A percentile compares a stretch with the other conserved stretches of the same genome.
Conservation (phyloP, 2,888 invertebrate genomes). For the Callinectes sapidus region DNA sequence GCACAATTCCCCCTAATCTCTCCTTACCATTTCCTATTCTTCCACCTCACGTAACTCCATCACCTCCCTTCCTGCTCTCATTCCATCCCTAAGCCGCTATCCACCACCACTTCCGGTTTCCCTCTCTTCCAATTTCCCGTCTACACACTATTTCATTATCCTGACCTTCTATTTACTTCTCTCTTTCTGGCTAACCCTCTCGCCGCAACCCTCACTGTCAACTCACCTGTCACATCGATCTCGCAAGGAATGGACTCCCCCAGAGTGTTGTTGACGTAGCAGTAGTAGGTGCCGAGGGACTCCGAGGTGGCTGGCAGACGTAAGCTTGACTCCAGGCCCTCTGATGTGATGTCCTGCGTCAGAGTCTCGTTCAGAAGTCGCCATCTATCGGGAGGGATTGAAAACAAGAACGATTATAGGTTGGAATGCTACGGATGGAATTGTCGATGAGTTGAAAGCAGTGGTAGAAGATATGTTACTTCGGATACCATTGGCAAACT, state of each 20-base stretch:
- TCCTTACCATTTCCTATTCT: neutral
- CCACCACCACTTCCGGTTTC: neutral
- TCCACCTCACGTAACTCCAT: neutral
- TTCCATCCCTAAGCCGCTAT: neutral
- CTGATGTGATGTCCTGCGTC: slow-evolving; percentile 80
- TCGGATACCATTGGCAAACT: too few relatives aligned
- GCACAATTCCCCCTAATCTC: neutral
- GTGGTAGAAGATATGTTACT: neutral
- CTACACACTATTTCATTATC: neutral
- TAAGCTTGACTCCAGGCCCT: slow-evolving; percentile 81
- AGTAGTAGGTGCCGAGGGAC: slow-evolving; percentile 86
- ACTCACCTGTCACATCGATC: slow-evolving; percentile 78
- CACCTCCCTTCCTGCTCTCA: neutral
- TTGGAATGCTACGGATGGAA: neutral
- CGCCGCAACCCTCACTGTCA: neutral
- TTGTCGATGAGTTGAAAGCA: neutral
- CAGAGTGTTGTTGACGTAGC: slow-evolving; percentile 89
- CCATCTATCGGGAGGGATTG: slow-evolving; percentile 80
- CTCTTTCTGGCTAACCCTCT: neutral
- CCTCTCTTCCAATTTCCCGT: neutral
- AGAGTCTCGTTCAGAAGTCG: slow-evolving; percentile 86
- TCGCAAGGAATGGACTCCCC: slow-evolving; percentile 80
- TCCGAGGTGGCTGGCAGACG: slow-evolving; percentile 81
- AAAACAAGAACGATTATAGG: neutral
- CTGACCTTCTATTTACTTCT: neutral